Base-by-base conservation (phyloP, 35 echinoderm and acorn worm genomes). In the Anneissia japonica region DNA sequence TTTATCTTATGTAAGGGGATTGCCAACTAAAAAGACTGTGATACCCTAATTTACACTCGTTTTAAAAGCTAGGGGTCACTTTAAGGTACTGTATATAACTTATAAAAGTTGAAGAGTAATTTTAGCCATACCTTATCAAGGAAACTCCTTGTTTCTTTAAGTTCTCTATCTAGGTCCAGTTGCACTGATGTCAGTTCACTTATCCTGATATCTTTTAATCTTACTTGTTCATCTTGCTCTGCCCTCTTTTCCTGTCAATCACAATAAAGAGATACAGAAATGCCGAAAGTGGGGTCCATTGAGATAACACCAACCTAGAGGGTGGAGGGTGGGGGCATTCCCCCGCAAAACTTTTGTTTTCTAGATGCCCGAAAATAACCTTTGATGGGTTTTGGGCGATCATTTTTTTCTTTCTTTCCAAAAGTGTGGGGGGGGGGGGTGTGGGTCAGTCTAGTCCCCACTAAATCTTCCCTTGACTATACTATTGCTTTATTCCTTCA, bases 221-320 rank as follows among this genome's bases (percentile, higher is more conserved):
- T 86, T 4, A 94, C 45, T 84, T 99, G 96, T 56, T 99, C 96
- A 84, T 99, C 96, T 81, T 99, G 96, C 28, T 86, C 73, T 26
- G 96, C 96, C 33, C 93, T 78, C 35, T 84, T 91, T 80, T 93
- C 96, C 96, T 99, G 79, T 0, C 46, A 38, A 74, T 32, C 85
- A 87, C 36, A 64, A 40, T 37, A 82, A 41, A 82, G 19, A 41
- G n/a, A n/a, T n/a, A n/a, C n/a, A n/a, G n/a, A n/a, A n/a, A n/a
- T n/a, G n/a, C n/a, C n/a, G n/a, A n/a, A n/a, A n/a, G n/a, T n/a
- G n/a, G n/a, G n/a, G n/a, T n/a, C n/a, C n/a, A n/a, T n/a, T n/a
- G n/a, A n/a, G n/a, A n/a, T n/a, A n/a, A n/a, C n/a, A n/a, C n/a
- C n/a, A n/a, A n/a, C n/a, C n/a, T n/a, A n/a, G n/a, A n/a, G n/a